These are phyloP conservation scores for Apodemia mormo DNA, from an alignment of 2,888 invertebrate species.

Conservation along the genomic window DNA sequence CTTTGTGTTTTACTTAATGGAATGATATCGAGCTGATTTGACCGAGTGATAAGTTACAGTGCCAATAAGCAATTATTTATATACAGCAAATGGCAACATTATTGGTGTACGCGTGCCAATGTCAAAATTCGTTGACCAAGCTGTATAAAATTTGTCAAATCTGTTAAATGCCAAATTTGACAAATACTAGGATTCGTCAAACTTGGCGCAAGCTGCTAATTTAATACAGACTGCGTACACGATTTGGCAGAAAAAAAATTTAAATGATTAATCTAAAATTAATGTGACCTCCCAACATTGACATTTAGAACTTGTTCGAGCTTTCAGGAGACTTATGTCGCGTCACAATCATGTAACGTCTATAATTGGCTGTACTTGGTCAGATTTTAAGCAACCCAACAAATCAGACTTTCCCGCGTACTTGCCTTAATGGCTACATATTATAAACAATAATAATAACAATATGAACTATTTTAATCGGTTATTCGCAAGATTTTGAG, in stretches of 20 bases:
- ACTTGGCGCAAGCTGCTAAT: background rate
- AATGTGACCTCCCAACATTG: slow-evolving; percentile 8
- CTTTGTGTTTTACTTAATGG: slow-evolving; percentile 56
- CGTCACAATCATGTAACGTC: background rate
- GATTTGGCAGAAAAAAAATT: background rate
- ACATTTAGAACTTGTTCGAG: background rate
- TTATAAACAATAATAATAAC: slow-evolving; percentile 47
- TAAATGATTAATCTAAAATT: slow-evolving; percentile 5
- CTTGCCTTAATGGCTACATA: slow-evolving; percentile 42
- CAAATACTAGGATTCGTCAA: too few species aligned
- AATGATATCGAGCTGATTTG: slow-evolving; percentile 77
- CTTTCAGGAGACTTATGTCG: background rate
- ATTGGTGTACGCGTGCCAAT: slow-evolving; percentile 28
- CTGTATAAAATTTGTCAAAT: too few species aligned
- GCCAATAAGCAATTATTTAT: slow-evolving; percentile 45
- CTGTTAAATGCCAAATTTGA: slow-evolving; percentile 1
- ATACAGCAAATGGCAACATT: slow-evolving; percentile 42
- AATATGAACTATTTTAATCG: slow-evolving; percentile 54
- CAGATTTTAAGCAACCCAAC: slow-evolving; percentile 24
- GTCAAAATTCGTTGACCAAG: background rate
- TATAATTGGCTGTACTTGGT: background rate
- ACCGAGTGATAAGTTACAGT: slow-evolving; percentile 39
- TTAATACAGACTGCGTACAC: background rate
- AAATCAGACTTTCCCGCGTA: slow-evolving; percentile 21
- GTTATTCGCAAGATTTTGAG: slow-evolving; percentile 45